phyloP scores from a whole-genome alignment of 2,888 invertebrate species.

The Cylindroiulus punctatus region DNA sequence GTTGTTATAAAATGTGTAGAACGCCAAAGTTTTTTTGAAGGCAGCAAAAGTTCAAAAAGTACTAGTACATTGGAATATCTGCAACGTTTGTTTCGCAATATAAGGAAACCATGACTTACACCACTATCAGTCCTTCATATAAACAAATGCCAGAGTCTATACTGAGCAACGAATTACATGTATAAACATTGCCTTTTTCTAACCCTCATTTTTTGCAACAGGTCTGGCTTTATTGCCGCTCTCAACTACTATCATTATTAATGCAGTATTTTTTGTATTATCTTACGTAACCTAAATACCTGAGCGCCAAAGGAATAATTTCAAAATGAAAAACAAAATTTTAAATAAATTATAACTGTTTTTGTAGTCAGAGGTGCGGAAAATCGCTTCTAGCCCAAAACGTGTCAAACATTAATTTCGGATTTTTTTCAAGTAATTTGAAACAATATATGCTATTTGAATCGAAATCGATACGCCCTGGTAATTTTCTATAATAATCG shows the following conservation, averaged over 20 bases:
- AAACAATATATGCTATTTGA: neutral
- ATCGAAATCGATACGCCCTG: neutral
- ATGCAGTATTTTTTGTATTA: neutral
- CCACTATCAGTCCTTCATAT: no score
- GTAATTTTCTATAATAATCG: neutral
- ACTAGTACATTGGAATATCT: no score
- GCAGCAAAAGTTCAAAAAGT: no score
- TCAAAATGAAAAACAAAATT: neutral
- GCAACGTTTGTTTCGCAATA: no score
- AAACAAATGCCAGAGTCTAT: no score
- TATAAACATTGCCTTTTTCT: no score
- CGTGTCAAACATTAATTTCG: neutral
- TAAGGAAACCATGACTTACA: no score
- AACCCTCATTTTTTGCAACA: neutral
- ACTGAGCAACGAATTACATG: no score
- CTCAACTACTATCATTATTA: neutral
- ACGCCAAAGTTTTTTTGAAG: no score
- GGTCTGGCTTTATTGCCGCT: neutral
- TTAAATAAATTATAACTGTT: neutral
- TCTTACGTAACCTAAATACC: conserved; percentile 38
- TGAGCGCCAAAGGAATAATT: neutral
- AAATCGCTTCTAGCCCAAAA: neutral
- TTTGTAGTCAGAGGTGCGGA: conserved; percentile 4
- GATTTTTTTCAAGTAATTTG: neutral
- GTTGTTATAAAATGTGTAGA: no score